Evolutionary conservation across 2,797 vertebrate species (phyloP).

Genomic region (Danio albolineatus): DNA sequence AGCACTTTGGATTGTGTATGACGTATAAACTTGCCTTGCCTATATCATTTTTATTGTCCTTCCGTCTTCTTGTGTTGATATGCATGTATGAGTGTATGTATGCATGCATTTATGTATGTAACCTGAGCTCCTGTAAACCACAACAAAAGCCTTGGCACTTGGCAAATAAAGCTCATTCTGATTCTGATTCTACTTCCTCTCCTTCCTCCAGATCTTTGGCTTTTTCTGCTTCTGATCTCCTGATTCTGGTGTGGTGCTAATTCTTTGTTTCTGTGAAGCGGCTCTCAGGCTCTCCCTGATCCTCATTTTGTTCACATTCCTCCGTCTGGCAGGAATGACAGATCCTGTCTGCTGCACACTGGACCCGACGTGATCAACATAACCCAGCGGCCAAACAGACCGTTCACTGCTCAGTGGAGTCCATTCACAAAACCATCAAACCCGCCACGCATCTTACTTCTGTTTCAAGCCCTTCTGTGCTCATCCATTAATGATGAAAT

Average conservation of each 20-base stretch:
- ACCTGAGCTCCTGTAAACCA: too few relatives aligned
- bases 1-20: too few relatives aligned
- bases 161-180: too few relatives aligned
- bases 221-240: constrained; percentile 4
- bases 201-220: background rate
- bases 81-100: too few relatives aligned
- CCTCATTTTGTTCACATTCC: constrained; percentile 35
- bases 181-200: background rate
- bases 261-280: background rate
- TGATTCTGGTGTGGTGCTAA: background rate
- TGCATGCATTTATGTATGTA: too few relatives aligned
- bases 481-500: too few relatives aligned
- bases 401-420: background rate
- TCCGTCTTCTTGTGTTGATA: too few relatives aligned
- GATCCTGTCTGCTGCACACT: constrained; percentile 39
- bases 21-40: too few relatives aligned
- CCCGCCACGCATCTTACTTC: background rate
- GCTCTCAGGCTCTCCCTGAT: background rate
- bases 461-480: too few relatives aligned
- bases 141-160: too few relatives aligned
- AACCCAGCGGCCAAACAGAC: background rate
- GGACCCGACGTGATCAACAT: constrained; percentile 39
- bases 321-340: constrained; percentile 31
- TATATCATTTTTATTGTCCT: too few relatives aligned
- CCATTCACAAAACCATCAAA: constrained; percentile 7